Conservation (phyloP, 2,113 vertebrate species). For the Periophthalmodon schlosseri region DNA sequence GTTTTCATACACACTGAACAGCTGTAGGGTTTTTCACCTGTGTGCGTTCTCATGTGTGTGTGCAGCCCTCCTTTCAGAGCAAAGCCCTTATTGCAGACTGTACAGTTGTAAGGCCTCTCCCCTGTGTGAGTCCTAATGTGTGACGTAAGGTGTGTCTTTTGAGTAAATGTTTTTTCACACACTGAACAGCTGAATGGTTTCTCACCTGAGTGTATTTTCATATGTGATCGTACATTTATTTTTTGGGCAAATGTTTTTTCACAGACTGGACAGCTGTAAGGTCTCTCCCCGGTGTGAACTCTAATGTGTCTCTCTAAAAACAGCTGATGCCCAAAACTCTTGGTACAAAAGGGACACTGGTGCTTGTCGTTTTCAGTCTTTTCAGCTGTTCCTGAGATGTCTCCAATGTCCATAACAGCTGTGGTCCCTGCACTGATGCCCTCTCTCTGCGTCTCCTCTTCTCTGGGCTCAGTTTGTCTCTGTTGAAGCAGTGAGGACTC, state of each 20-base stretch:
- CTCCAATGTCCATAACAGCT: not conserved
- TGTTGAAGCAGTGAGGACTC: not conserved
- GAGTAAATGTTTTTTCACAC: not conserved
- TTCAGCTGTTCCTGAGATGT: not conserved
- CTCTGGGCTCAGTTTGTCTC: not conserved
- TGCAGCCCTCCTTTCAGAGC: not conserved
- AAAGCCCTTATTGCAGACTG: not conserved
- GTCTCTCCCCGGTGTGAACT: not conserved
- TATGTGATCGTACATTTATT: not conserved
- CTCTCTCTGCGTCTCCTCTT: not conserved
- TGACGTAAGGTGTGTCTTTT: not conserved
- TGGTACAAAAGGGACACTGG: not conserved
- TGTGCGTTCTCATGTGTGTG: not conserved
- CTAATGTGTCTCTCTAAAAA: not conserved
- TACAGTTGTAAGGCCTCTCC: not conserved
- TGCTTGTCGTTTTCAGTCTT: not conserved
- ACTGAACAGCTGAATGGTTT: not conserved
- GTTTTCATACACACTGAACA: not conserved
- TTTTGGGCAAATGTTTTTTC: not conserved
- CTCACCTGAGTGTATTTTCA: not conserved
- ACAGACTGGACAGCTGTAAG: not conserved
- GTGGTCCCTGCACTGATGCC: not conserved
- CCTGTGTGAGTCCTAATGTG: not conserved
- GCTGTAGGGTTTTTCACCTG: not conserved
- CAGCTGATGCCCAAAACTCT: not conserved